phyloP scores from a whole-genome alignment of 1,140 invertebrate genomes.

The Drosophila ercepeae region DNA sequence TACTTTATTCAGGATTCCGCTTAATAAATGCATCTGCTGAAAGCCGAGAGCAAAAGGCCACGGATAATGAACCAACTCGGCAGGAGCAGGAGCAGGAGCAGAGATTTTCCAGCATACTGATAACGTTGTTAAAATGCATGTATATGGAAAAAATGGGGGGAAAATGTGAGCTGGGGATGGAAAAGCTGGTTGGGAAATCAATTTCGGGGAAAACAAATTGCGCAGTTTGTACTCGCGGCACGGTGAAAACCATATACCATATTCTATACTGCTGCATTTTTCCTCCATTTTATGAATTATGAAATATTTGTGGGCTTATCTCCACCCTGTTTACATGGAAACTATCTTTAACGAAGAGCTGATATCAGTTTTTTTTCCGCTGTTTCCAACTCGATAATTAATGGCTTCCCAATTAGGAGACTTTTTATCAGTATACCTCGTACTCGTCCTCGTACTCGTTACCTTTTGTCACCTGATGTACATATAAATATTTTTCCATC shows the following conservation, averaged over 20 bases:
- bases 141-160: too few relatives aligned
- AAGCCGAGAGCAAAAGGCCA: constrained; percentile 18
- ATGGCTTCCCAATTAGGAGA: constrained; percentile 27
- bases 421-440: constrained; percentile 13
- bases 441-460: too few relatives aligned
- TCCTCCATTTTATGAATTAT: constrained; percentile 6
- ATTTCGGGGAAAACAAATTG: constrained; percentile 65
- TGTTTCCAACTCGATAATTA: constrained; percentile 30
- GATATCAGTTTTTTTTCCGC: constrained; percentile 32
- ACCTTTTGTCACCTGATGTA: constrained; percentile 17
- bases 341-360: constrained; percentile 27
- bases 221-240: constrained; percentile 44
- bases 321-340: constrained; percentile 14
- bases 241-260: constrained; percentile 5
- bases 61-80: constrained; percentile 47
- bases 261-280: constrained; percentile 19
- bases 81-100: constrained; percentile 2
- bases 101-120: constrained; percentile 18
- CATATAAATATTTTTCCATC: constrained; percentile 20
- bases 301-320: constrained; percentile 14
- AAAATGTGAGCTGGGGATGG: too few relatives aligned
- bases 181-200: constrained; percentile 36
- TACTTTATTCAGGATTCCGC: constrained; percentile 61
- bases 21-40: constrained; percentile 46
- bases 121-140: constrained; percentile 49